Evolutionary conservation across 2,797 vertebrate genomes (phyloP).

Genomic region (Geotrypetes seraphini): DNA sequence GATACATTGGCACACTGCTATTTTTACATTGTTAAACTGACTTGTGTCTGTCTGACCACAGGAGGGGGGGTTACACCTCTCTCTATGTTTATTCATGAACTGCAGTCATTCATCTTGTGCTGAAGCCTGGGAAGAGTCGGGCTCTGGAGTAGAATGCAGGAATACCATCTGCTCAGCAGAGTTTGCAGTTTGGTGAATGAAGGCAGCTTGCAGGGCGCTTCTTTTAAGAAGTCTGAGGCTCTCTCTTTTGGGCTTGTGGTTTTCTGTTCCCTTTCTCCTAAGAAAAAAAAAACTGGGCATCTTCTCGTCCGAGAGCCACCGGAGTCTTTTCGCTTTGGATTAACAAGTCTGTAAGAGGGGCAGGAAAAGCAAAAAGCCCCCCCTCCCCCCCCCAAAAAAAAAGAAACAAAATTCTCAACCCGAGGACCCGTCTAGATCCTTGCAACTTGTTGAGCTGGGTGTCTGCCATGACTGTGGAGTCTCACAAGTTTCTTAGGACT

Average conservation of each 20-base stretch:
- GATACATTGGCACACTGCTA: too few relatives aligned
- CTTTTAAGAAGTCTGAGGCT: constrained; percentile 21
- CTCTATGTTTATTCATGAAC: constrained; percentile 41
- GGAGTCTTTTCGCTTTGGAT: constrained; percentile 16
- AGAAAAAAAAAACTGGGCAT: constrained; percentile 38
- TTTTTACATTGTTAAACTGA: constrained; percentile 8
- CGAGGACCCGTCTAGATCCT: too few relatives aligned
- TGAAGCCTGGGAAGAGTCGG: constrained; percentile 64
- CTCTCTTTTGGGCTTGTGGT: background rate
- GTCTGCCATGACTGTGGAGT: constrained; percentile 40
- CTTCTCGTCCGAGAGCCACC: constrained; percentile 19
- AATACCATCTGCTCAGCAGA: constrained; percentile 48
- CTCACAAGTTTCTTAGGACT: constrained; percentile 30
- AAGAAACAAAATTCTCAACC: constrained; percentile 34
- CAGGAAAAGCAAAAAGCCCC: constrained; percentile 31
- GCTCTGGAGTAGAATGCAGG: constrained; percentile 54
- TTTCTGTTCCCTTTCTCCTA: constrained; percentile 13
- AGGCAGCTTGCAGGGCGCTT: constrained; percentile 47
- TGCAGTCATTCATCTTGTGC: constrained; percentile 46
- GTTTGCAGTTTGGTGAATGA: constrained; percentile 36
- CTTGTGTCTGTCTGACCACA: constrained; percentile 3
- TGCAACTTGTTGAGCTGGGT: constrained; percentile 59
- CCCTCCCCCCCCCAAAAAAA: too few relatives aligned
- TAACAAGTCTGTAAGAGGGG: constrained; percentile 35
- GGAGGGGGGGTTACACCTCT: constrained; percentile 18